Evolutionary conservation across 2,113 vertebrate genomes (phyloP).

Genomic region (Oceanodroma tethys): DNA sequence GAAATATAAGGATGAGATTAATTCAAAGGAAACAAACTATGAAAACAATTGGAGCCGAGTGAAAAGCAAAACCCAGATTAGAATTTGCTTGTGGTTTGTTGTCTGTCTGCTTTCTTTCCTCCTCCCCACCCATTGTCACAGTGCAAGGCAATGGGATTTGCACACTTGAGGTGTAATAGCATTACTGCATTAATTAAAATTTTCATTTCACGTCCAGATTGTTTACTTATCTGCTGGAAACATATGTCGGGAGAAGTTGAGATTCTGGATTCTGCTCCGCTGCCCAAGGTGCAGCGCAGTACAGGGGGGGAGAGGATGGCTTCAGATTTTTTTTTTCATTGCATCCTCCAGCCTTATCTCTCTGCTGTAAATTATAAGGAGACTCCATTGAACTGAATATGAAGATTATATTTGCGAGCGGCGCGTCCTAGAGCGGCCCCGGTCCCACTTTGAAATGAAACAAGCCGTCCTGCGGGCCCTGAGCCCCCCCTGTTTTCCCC

Average conservation of each 20-base stretch:
- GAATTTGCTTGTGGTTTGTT: constrained; percentile 75
- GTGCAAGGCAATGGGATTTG: constrained; percentile 87
- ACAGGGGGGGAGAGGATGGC: constrained; percentile 69
- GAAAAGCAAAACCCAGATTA: constrained; percentile 74
- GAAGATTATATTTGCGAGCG: constrained; percentile 84
- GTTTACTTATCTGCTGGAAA: constrained; percentile 99
- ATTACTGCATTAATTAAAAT: constrained; percentile 98
- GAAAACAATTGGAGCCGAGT: constrained; percentile 76
- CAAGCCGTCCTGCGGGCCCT: constrained; percentile 33
- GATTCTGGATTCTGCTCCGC: constrained; percentile 94
- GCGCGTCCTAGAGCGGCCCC: constrained; percentile 81
- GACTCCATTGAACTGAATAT: constrained; percentile 91
- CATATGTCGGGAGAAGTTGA: constrained; percentile 97
- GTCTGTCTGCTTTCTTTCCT: constrained; percentile 47
- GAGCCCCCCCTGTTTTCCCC: background rate
- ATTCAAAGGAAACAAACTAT: constrained; percentile 76
- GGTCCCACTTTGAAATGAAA: constrained; percentile 87
- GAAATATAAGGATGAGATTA: constrained; percentile 72
- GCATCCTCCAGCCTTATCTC: constrained; percentile 93
- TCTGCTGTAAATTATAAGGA: constrained; percentile 91
- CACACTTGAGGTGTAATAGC: constrained; percentile 90
- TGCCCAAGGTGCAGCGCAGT: constrained; percentile 97
- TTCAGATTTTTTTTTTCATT: constrained; percentile 84
- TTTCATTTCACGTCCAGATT: constrained; percentile 98
- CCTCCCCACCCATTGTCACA: constrained; percentile 78